Conservation (phyloP, 2,113 vertebrate species). For the Clarias macrocephalus region DNA sequence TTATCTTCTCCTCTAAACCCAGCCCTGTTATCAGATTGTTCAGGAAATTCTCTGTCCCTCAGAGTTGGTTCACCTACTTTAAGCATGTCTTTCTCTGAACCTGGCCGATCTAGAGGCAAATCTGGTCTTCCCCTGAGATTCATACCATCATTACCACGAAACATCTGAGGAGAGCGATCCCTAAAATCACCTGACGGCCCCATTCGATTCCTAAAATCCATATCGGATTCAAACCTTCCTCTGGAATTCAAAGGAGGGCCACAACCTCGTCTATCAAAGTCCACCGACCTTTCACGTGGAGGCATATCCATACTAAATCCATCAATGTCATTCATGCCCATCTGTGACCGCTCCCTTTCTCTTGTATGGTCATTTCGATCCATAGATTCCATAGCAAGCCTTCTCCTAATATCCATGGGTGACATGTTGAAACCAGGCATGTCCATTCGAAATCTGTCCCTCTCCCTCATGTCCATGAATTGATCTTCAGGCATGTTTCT, state of each 20-base stretch:
- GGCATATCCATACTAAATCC: slow-evolving; percentile 66
- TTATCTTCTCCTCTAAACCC: slow-evolving; percentile 71
- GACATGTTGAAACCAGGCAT: slow-evolving; percentile 77
- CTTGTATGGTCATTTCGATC: slow-evolving; percentile 66
- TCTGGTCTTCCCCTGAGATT: slow-evolving; percentile 65
- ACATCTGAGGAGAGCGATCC: slow-evolving; percentile 69
- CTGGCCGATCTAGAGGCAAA: slow-evolving; percentile 57
- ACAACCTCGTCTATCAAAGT: slow-evolving; percentile 82
- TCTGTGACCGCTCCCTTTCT: slow-evolving; percentile 61
- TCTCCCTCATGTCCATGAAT: slow-evolving; percentile 82
- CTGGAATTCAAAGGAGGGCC: slow-evolving; percentile 68
- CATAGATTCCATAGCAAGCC: slow-evolving; percentile 65
- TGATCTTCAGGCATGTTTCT: slow-evolving; percentile 61
- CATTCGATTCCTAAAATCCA: slow-evolving; percentile 86
- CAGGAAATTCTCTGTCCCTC: slow-evolving; percentile 62
- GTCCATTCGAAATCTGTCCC: slow-evolving; percentile 78
- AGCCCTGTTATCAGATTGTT: slow-evolving; percentile 60
- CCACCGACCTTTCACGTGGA: slow-evolving; percentile 77
- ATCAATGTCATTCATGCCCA: slow-evolving; percentile 59
- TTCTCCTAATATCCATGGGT: slow-evolving; percentile 68
- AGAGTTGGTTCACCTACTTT: slow-evolving; percentile 52
- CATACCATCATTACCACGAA: slow-evolving; percentile 62
- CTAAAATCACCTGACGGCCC: slow-evolving; percentile 75
- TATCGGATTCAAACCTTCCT: slow-evolving; percentile 76
- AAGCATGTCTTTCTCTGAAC: slow-evolving; percentile 60